These are phyloP conservation scores for Rhinolophus ferrumequinum DNA, from an alignment of 2,113 vertebrate species.

Conservation along the genomic window DNA sequence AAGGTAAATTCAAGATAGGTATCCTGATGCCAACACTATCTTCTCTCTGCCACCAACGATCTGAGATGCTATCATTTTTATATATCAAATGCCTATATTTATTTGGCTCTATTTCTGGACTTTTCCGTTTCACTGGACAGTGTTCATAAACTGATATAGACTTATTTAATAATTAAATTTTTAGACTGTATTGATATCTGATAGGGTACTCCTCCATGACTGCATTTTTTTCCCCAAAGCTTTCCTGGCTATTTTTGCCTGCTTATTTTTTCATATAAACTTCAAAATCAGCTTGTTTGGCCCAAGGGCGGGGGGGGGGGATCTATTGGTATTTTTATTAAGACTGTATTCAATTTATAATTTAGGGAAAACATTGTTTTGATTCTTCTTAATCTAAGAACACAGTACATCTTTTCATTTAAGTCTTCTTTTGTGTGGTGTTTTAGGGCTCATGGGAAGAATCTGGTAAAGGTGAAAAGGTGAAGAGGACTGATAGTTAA, in stretches of 20 bases:
- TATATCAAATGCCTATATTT: not conserved
- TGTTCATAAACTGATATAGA: not conserved
- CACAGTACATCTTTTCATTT: not conserved
- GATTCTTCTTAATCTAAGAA: slow-evolving; percentile 47
- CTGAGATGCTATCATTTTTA: not conserved
- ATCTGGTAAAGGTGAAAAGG: not conserved
- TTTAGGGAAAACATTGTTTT: not conserved
- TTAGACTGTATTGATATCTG: not conserved
- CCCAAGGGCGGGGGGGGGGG: not conserved
- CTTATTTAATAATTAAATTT: not conserved
- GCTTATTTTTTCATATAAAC: not conserved
- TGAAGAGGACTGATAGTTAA: not conserved
- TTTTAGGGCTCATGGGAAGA: slow-evolving; percentile 14
- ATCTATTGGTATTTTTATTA: not conserved
- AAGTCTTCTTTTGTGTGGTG: not conserved
- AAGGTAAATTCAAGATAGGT: slow-evolving; percentile 3
- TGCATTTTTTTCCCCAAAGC: slow-evolving; percentile 22
- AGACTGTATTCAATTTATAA: not conserved
- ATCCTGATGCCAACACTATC: not conserved
- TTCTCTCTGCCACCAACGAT: slow-evolving; percentile 3
- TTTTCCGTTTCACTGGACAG: not conserved
- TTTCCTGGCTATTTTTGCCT: not conserved
- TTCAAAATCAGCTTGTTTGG: not conserved
- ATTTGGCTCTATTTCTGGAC: slow-evolving; percentile 7
- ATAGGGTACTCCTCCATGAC: not conserved